Conservation (phyloP, 2,888 invertebrate genomes). For the Yponomeuta sedellus region DNA sequence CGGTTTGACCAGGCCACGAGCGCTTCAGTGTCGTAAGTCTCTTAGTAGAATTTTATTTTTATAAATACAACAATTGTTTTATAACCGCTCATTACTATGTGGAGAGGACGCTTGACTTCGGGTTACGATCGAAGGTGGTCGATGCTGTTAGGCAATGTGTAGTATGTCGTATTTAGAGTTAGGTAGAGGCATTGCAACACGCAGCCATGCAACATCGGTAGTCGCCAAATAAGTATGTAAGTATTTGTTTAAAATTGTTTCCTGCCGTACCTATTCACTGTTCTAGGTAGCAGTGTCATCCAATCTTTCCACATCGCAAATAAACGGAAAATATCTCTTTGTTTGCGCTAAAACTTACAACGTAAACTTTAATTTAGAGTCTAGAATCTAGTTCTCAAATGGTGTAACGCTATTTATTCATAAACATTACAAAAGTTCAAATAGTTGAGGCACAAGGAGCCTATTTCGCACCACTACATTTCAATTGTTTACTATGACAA, state of each 20-base stretch:
- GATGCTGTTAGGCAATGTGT: not conserved
- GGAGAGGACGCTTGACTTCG: no score
- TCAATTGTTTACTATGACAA: no score
- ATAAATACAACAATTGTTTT: not conserved
- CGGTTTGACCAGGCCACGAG: no score
- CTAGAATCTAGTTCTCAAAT: not conserved
- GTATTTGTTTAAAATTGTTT: slow-evolving; percentile 1
- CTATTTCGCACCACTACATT: no score
- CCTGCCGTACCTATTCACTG: not conserved
- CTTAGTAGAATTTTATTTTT: no score
- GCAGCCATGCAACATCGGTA: not conserved
- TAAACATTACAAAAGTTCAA: no score
- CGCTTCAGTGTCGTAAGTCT: no score
- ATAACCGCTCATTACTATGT: not conserved
- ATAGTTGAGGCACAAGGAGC: no score
- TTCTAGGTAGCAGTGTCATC: not conserved
- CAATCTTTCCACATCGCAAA: not conserved
- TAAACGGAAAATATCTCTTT: not conserved
- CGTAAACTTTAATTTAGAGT: not conserved
- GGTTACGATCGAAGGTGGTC: not conserved
- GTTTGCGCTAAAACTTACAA: not conserved
- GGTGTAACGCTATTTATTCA: not conserved
- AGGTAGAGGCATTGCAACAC: not conserved
- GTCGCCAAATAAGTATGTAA: not conserved
- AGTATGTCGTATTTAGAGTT: not conserved